Percentiles rank a stretch among this genome's conserved stretches.
Evolutionary conservation across 2,888 invertebrate genomes (phyloP).

Genomic region (Cerceris rybyensis): DNA sequence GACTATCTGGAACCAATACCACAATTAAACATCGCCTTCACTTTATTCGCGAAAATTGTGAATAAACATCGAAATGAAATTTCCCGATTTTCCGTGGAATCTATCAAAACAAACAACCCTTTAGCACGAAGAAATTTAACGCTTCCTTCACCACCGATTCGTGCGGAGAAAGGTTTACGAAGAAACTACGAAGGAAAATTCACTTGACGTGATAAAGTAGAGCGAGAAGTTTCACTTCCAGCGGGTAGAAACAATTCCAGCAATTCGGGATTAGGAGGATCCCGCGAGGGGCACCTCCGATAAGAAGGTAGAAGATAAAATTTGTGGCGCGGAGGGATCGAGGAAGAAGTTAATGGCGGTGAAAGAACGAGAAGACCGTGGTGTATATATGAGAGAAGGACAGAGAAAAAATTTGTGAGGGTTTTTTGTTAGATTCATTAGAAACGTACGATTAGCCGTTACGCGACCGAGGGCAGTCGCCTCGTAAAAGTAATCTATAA

Average conservation of each 20-base stretch:
- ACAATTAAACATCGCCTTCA: no score
- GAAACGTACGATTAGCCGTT: slow-evolving; percentile 63
- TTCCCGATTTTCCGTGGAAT: no score
- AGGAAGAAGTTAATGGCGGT: slow-evolving; percentile 60
- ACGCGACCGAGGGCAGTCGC: slow-evolving; percentile 50
- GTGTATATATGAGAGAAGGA: slow-evolving; percentile 2
- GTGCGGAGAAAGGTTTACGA: background rate
- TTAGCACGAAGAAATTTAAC: no score
- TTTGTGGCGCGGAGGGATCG: slow-evolving; percentile 57
- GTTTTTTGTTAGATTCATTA: slow-evolving; percentile 72
- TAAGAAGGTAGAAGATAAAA: slow-evolving; percentile 46
- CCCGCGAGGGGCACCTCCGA: slow-evolving; percentile 10
- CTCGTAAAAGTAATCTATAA: slow-evolving; percentile 80
- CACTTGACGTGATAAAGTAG: background rate
- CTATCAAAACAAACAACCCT: no score
- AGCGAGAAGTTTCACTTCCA: background rate
- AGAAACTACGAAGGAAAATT: background rate
- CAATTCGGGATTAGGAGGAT: slow-evolving; percentile 26
- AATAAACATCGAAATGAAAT: no score
- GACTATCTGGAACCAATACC: no score
- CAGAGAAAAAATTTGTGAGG: slow-evolving; percentile 60
- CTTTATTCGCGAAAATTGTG: no score
- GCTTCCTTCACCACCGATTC: no score
- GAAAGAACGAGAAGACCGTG: slow-evolving; percentile 25
- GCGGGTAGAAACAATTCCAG: slow-evolving; percentile 9